Conservation (phyloP, 1,140 invertebrate species). For the Elysia chlorotica region DNA sequence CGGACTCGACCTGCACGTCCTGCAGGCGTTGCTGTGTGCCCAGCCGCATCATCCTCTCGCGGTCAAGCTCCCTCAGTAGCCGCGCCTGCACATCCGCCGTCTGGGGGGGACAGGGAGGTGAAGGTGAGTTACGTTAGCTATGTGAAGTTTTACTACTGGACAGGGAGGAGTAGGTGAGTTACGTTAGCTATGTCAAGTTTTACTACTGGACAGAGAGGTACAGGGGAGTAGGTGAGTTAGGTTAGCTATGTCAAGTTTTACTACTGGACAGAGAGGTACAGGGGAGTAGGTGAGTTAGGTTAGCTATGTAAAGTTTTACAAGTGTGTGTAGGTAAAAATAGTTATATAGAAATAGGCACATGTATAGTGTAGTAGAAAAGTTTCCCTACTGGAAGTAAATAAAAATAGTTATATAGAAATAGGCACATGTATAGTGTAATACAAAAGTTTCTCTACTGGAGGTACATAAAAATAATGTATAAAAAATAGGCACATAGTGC, state of each 20-base stretch:
- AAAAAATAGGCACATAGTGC: no score
- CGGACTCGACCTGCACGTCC: constrained; percentile 48
- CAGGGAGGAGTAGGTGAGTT: background rate
- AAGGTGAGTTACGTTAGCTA: background rate
- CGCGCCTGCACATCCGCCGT: constrained; percentile 29
- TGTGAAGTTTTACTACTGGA: background rate
- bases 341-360: no score
- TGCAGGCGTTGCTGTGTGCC: constrained; percentile 49
- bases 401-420: no score
- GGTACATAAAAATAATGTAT: no score
- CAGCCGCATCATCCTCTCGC: constrained; percentile 50
- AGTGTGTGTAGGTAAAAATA: no score
- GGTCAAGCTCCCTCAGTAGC: constrained; percentile 48
- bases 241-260: background rate
- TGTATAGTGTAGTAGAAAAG: no score
- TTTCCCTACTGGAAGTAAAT: no score
- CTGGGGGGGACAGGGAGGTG: background rate
- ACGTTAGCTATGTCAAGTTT: background rate
- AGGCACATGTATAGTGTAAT: no score
- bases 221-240: background rate
- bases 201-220: background rate
- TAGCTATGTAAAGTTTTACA: no score
- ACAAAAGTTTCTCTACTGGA: no score
- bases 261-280: background rate
- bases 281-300: no score